Evolutionary conservation across 1,140 invertebrate genomes (phyloP).

Genomic region (Sycophaga agraensis): DNA sequence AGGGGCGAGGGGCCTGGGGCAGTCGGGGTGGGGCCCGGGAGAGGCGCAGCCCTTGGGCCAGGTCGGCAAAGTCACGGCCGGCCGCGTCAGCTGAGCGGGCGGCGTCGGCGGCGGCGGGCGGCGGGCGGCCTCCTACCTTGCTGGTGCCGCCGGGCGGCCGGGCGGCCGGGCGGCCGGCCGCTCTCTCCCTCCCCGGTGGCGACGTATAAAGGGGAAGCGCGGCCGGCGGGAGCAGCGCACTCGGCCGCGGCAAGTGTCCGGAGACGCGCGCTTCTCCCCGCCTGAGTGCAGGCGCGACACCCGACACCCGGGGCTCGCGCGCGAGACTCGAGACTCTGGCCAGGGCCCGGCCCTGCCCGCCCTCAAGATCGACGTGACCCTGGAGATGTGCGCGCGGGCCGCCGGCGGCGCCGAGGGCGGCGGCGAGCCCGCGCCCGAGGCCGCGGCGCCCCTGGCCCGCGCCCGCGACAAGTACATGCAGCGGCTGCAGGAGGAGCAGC

Average conservation of each 20-base stretch:
- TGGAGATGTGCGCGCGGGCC: constrained; percentile 45
- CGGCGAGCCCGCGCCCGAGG: neutral
- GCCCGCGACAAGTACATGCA: constrained; percentile 20
- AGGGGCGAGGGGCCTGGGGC: too few species aligned
- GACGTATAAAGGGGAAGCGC: constrained; percentile 31
- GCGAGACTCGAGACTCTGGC: too few species aligned
- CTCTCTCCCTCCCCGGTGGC: too few species aligned
- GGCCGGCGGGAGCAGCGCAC: constrained; percentile 22
- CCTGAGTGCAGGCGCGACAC: neutral
- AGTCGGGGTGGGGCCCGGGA: neutral
- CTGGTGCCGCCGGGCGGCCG: neutral
- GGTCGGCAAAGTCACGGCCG: neutral
- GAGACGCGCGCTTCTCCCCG: constrained; percentile 15
- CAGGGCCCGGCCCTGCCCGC: too few species aligned
- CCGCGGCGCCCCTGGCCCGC: constrained; percentile 35
- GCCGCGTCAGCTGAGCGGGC: neutral
- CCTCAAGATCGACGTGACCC: constrained; percentile 15
- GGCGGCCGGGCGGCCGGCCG: neutral
- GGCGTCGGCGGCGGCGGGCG: too few species aligned
- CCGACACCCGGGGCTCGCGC: constrained; percentile 38
- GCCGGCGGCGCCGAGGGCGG: constrained; percentile 11
- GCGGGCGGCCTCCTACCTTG: neutral
- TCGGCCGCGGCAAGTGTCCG: constrained; percentile 2
- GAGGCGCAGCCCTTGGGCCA: neutral
- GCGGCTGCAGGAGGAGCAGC: neutral